Conservation (phyloP, 2,888 invertebrate species). For the Brachypalpus laphriformis region DNA sequence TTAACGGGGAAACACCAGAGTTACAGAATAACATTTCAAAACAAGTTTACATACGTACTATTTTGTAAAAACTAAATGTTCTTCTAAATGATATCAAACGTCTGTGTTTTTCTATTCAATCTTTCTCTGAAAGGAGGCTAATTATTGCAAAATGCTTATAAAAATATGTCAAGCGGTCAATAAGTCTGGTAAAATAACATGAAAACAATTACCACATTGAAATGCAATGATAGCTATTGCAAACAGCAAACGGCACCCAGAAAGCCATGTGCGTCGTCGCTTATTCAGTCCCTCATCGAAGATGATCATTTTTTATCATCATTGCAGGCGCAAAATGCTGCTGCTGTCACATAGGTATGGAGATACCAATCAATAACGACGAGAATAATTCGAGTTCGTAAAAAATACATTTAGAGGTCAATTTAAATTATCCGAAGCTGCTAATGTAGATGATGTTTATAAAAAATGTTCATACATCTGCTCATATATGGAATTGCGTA, state of each 20-base stretch:
- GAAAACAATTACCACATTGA: constrained; percentile 10
- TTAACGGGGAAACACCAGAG: neutral
- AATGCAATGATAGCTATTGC: constrained; percentile 25
- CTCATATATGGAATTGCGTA: neutral
- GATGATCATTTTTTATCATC: constrained; percentile 50
- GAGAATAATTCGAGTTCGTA: constrained; percentile 41
- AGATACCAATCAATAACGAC: constrained; percentile 65
- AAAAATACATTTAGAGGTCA: constrained; percentile 61
- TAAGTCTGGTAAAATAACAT: neutral
- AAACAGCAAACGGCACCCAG: constrained; percentile 6
- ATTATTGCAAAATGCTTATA: neutral
- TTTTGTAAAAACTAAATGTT: neutral
- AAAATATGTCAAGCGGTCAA: constrained; percentile 8
- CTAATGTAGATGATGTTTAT: neutral
- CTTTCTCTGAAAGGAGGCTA: neutral
- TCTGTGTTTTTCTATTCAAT: neutral
- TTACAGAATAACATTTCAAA: neutral
- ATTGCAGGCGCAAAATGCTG: constrained; percentile 14
- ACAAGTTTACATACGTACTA: neutral
- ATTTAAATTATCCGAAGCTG: constrained; percentile 57
- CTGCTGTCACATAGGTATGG: constrained; percentile 43
- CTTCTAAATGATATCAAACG: neutral
- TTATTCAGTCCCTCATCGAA: constrained; percentile 14
- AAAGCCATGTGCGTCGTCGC: constrained; percentile 10
- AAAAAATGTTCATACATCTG: constrained; percentile 3